Evolutionary conservation across 2,797 vertebrate species (phyloP).

Genomic region (Emydoidea blandingii): DNA sequence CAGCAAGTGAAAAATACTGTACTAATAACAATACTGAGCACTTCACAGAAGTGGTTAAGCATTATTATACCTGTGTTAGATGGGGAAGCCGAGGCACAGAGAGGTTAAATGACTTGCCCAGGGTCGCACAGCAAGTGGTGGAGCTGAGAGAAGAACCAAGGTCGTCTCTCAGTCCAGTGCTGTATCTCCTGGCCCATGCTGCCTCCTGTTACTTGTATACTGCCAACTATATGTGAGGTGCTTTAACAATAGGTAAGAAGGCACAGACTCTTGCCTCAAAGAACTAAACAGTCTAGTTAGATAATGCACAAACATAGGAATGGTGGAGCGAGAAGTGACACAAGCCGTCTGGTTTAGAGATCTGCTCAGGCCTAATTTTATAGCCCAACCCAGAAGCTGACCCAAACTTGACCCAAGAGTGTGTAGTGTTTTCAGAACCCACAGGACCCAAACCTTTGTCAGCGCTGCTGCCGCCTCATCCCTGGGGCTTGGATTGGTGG

Average conservation of each 20-base stretch:
- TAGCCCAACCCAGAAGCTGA: not conserved
- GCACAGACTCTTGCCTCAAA: not conserved
- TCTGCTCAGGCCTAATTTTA: not conserved
- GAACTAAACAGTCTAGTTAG: not conserved
- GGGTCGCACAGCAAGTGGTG: not conserved
- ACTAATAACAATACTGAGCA: not conserved
- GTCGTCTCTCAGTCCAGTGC: not conserved
- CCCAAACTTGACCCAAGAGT: not conserved
- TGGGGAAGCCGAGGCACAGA: too few species aligned
- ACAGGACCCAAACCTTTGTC: not conserved
- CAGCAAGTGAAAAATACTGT: not conserved
- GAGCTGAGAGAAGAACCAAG: not conserved
- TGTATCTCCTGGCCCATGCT: not conserved
- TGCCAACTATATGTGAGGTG: not conserved
- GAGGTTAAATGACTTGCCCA: not conserved
- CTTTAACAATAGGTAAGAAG: not conserved
- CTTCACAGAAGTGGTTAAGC: not conserved
- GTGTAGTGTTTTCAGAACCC: not conserved
- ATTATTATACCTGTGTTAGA: too few species aligned
- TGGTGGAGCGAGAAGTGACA: not conserved
- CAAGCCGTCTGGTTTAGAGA: not conserved
- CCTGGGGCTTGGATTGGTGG: not conserved
- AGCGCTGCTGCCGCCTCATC: not conserved
- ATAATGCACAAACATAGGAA: not conserved
- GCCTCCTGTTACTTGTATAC: not conserved